A percentile compares a stretch with the other conserved stretches of the same genome.
Evolutionary conservation across 2,113 vertebrate genomes (phyloP).

Genomic region (Heloderma charlesbogerti): DNA sequence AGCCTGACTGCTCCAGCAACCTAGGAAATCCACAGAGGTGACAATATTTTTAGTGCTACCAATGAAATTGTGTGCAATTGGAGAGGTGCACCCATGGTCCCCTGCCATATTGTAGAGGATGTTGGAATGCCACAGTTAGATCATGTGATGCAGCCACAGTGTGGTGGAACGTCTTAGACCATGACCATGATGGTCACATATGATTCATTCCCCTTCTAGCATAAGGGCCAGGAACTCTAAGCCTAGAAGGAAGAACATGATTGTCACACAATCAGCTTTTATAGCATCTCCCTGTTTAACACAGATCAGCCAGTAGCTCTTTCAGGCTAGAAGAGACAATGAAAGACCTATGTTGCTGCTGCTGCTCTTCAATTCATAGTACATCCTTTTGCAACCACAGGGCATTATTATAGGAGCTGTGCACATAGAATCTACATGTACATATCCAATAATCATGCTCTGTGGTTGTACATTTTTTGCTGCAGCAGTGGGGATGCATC

Average conservation of each 20-base stretch:
- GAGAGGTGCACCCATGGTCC: not conserved
- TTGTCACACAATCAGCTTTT: not conserved
- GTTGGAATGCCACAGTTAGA: not conserved
- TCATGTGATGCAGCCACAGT: too few relatives aligned
- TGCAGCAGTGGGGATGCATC: not conserved
- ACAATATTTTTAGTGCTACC: not conserved
- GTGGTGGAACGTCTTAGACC: not conserved
- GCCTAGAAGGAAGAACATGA: not conserved
- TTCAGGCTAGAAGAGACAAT: not conserved
- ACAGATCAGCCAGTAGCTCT: not conserved
- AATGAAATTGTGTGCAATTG: too few relatives aligned
- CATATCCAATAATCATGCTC: too few relatives aligned
- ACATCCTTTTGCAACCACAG: not conserved
- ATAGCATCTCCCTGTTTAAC: not conserved
- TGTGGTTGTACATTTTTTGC: not conserved
- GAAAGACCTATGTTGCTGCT: not conserved
- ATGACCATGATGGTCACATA: not conserved
- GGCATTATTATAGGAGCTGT: not conserved
- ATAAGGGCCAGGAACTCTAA: not conserved
- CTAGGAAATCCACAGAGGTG: not conserved
- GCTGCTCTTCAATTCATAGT: not conserved
- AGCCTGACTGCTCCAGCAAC: not conserved
- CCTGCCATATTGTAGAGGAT: not conserved
- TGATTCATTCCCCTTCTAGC: not conserved
- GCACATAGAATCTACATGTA: too few relatives aligned